Conservation (phyloP, 1,140 invertebrate species). For the Hydropsyche tenuis region DNA sequence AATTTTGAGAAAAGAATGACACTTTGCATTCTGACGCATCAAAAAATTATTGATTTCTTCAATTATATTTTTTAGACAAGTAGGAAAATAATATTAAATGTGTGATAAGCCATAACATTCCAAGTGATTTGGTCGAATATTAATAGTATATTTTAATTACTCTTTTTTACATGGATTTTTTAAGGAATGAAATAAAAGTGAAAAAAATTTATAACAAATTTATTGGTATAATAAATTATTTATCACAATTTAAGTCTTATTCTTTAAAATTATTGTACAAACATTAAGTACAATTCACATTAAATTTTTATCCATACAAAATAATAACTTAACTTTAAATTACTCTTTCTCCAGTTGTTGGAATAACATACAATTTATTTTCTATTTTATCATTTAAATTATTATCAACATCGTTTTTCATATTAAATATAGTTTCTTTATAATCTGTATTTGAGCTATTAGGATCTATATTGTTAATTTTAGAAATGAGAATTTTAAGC, state of each 20-base stretch:
- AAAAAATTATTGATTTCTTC: no score
- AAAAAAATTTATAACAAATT: constrained; percentile 23
- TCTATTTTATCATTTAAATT: constrained; percentile 54
- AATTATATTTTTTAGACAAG: no score
- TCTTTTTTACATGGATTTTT: constrained; percentile 9
- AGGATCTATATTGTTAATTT: constrained; percentile 53
- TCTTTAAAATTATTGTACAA: no score
- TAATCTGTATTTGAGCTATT: constrained; percentile 52
- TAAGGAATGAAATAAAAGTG: constrained; percentile 4
- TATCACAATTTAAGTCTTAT: neutral
- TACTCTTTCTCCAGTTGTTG: constrained; percentile 62
- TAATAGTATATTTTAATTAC: neutral
- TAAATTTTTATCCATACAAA: neutral
- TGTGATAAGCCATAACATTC: no score
- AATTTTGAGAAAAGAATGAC: neutral
- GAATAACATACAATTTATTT: constrained; percentile 64
- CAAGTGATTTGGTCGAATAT: no score
- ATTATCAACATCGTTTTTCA: constrained; percentile 56
- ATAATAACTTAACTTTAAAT: neutral
- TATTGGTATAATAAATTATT: neutral
- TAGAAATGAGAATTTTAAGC: constrained; percentile 61
- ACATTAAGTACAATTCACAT: neutral
- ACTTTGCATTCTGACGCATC: no score
- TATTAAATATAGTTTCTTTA: constrained; percentile 52
- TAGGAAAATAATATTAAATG: no score